phyloP scores from a whole-genome alignment of 2,113 vertebrate genomes.

The Campylomormyrus tamandua region DNA sequence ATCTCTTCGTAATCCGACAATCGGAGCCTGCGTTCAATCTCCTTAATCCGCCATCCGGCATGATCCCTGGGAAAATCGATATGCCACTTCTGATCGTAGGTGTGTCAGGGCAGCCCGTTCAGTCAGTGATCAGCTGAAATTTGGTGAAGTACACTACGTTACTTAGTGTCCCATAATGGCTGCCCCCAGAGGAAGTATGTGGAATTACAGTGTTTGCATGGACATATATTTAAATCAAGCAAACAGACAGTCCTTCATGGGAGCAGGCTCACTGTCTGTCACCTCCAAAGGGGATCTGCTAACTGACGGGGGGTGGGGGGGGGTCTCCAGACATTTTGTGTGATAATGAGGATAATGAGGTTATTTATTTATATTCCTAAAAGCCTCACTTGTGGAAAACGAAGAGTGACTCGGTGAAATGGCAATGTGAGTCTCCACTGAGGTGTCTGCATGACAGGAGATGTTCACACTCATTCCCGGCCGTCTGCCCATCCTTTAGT shows the following conservation, averaged over 20 bases:
- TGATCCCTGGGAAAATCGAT: background rate
- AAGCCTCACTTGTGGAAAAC: background rate
- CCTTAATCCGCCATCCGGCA: background rate
- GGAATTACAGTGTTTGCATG: background rate
- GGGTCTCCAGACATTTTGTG: background rate
- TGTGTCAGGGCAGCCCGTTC: background rate
- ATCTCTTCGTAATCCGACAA: background rate
- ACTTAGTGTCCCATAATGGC: background rate
- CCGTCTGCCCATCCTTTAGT: background rate
- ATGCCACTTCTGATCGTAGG: background rate
- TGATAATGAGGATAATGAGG: constrained; percentile 1
- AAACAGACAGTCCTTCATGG: constrained; percentile 5
- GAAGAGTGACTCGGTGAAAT: background rate
- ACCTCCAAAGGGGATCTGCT: constrained; percentile 13
- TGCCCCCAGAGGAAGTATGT: background rate
- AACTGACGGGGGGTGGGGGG: background rate
- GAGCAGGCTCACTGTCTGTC: constrained; percentile 5
- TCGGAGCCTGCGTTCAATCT: background rate
- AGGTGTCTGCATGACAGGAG: background rate
- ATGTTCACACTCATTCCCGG: background rate
- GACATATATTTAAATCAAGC: constrained; percentile 16
- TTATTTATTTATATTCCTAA: constrained; percentile 13
- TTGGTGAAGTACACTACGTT: background rate
- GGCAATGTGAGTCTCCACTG: background rate
- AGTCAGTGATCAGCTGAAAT: background rate